Percentiles rank a stretch among this genome's conserved stretches.
Conservation (phyloP, 1,140 invertebrate species). For the Drosophila ficusphila region DNA sequence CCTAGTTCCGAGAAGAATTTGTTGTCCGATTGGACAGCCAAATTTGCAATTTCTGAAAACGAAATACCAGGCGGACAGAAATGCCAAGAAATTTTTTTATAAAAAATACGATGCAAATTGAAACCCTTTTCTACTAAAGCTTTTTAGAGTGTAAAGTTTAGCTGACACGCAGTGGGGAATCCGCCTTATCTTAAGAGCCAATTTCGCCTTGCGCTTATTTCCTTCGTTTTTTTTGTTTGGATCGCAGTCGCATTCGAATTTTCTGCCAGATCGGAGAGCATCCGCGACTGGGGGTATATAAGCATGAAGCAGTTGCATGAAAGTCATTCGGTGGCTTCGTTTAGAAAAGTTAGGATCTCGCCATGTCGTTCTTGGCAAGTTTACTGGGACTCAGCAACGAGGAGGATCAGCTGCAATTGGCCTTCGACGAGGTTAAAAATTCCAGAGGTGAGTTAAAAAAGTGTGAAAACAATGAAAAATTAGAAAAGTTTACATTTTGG, state of each 20-base stretch:
- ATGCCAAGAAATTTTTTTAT: no score
- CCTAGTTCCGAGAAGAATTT: no score
- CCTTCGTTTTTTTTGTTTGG: conserved; percentile 19
- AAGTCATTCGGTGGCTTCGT: background rate
- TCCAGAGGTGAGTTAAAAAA: conserved; percentile 3
- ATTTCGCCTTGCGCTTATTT: conserved; percentile 12
- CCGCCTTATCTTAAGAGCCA: conserved; percentile 36
- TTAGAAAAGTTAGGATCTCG: conserved; percentile 8
- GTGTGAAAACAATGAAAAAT: background rate
- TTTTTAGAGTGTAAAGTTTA: background rate
- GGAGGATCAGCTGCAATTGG: conserved; percentile 22
- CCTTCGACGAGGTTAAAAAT: background rate
- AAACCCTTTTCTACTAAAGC: no score
- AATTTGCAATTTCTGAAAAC: no score
- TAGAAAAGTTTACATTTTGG: background rate
- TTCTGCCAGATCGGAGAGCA: conserved; percentile 23
- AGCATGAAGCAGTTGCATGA: conserved; percentile 17
- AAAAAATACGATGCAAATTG: no score
- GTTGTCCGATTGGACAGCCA: no score
- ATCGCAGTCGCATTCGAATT: conserved; percentile 21
- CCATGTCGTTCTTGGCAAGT: conserved; percentile 45
- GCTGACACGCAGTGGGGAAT: conserved; percentile 5
- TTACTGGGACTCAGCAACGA: conserved; percentile 45
- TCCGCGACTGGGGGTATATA: conserved; percentile 24
- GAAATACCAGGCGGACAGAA: no score